Evolutionary conservation across 2,888 invertebrate species (phyloP), one percentile per base, ranked within the genome.

Genomic region (Trissonchulus latispiculum): DNA sequence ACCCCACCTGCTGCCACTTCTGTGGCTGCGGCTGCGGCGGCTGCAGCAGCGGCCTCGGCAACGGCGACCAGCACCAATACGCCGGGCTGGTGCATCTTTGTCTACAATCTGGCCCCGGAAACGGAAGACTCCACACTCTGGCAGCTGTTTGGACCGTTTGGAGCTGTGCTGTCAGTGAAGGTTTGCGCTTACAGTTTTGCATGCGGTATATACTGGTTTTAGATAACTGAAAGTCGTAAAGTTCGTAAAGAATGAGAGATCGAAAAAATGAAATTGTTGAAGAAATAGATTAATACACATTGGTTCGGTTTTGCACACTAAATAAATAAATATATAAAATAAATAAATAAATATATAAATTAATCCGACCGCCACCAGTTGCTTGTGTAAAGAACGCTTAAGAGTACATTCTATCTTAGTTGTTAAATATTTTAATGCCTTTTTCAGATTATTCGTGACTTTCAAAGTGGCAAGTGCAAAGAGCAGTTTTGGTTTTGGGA

Each of bases 401-500:
- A n/a, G n/a, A n/a, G n/a, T n/a, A n/a, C n/a, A n/a, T n/a, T n/a
- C n/a, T n/a, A n/a, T n/a, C n/a, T n/a, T n/a, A n/a, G n/a, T n/a
- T n/a, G n/a, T n/a, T n/a, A n/a, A n/a, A n/a, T n/a, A n/a, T n/a
- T n/a, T n/a, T n/a, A n/a, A n/a, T n/a, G n/a, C n/a, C n/a, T n/a
- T n/a, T 73, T 78, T n/a, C 75, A 81, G 81, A 72, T 95, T 80
- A 93, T 95, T 84, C 90, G 93, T 82, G 95, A 95, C 87, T 89
- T 92, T 81, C 90, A 92, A 83, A 94, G 94, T 78, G 93, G 93
- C 87, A 95, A 95, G 86, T 95, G 95, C 87, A 95, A 95, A 88
- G 96, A n/a, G n/a, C n/a, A n/a, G 96, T 77, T 96, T 95, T 86
- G 96, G 95, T 79, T 95, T 95, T 85, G 95, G 96, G 79, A 95